Evolutionary conservation across 2,797 vertebrate genomes (phyloP).

Genomic region (Coranthus polyacanthus): DNA sequence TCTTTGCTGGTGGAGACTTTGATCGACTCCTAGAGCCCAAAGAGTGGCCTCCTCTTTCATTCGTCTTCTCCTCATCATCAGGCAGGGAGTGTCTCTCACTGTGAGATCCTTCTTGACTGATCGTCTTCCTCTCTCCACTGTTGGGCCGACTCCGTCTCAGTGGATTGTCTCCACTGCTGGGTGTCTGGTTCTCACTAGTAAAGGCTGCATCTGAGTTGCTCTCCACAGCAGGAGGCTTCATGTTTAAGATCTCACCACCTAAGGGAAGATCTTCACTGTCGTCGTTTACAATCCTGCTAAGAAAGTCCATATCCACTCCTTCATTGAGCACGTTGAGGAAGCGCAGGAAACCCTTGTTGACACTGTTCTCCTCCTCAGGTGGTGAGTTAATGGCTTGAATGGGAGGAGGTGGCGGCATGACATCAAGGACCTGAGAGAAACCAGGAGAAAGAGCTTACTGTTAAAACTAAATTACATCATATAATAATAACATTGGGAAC

Average conservation of each 20-base stretch:
- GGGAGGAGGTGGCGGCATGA: background rate
- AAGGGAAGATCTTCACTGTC: conserved; percentile 33
- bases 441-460: background rate
- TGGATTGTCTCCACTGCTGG: background rate
- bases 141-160: background rate
- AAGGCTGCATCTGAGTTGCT: background rate
- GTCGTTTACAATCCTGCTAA: conserved; percentile 68
- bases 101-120: background rate
- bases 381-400: background rate
- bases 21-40: conserved; percentile 10
- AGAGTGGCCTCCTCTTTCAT: background rate
- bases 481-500: too few relatives aligned
- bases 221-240: background rate
- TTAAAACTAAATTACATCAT: background rate
- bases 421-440: conserved; percentile 35
- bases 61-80: conserved; percentile 7
- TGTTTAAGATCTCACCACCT: background rate
- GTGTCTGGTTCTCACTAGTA: background rate
- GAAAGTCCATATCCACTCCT: conserved; percentile 73
- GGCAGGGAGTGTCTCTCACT: background rate
- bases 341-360: conserved; percentile 65
- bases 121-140: conserved; percentile 4
- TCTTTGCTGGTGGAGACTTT: conserved; percentile 16
- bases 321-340: conserved; percentile 78
- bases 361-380: conserved; percentile 6